These are phyloP conservation scores for Trachelus tabidus DNA, from an alignment of 2,888 invertebrate species.

Conservation along the genomic window DNA sequence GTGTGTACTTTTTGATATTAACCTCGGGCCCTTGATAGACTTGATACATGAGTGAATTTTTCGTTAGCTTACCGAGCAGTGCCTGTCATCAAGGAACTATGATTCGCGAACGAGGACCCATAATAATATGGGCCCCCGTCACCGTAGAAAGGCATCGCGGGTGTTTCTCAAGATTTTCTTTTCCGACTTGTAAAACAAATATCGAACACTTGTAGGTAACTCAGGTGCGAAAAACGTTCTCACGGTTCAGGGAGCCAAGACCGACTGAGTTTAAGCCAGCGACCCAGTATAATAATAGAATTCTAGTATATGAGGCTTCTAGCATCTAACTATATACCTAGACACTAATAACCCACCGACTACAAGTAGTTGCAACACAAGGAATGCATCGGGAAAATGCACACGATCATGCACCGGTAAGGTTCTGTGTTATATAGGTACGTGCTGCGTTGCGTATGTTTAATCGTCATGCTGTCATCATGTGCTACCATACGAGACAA, in stretches of 20 bases:
- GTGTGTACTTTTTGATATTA: background rate
- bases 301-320: conserved; percentile 61
- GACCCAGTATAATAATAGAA: conserved; percentile 63
- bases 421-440: conserved; percentile 11
- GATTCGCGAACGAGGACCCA: conserved; percentile 55
- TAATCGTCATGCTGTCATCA: conserved; percentile 19
- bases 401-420: conserved; percentile 15
- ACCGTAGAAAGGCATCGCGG: conserved; percentile 60
- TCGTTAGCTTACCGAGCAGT: conserved; percentile 53
- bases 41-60: background rate
- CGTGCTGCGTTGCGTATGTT: conserved; percentile 1
- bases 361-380: conserved; percentile 36
- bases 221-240: conserved; percentile 60
- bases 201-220: conserved; percentile 2
- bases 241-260: conserved; percentile 65
- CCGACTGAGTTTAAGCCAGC: conserved; percentile 65
- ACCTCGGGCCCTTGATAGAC: background rate
- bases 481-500: conserved; percentile 15
- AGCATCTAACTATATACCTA: conserved; percentile 56
- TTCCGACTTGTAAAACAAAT: background rate
- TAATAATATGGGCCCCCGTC: conserved; percentile 57
- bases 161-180: conserved; percentile 7
- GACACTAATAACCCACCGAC: conserved; percentile 47
- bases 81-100: conserved; percentile 64
- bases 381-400: conserved; percentile 19